These are phyloP conservation scores for Xenus cinereus DNA, from an alignment of 2,113 vertebrate species.

Conservation along the genomic window DNA sequence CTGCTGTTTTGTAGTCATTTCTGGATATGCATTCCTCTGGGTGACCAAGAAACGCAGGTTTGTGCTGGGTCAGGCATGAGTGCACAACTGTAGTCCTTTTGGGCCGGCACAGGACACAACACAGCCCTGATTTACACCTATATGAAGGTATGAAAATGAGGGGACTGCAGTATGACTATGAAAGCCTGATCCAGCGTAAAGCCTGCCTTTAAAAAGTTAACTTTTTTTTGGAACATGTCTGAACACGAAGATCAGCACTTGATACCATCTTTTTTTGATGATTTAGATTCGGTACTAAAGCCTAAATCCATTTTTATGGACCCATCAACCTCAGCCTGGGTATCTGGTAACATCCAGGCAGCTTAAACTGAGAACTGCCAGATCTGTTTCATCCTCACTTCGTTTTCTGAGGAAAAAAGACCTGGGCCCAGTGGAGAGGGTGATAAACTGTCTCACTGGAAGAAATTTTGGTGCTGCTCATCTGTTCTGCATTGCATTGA, in stretches of 20 bases:
- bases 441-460: background rate
- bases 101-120: background rate
- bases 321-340: background rate
- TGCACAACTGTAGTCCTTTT: background rate
- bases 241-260: background rate
- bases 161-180: background rate
- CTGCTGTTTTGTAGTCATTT: background rate
- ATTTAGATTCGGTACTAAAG: background rate
- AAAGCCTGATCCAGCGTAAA: background rate
- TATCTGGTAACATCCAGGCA: background rate
- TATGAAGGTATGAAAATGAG: fast-evolving
- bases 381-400: background rate
- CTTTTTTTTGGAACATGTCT: background rate
- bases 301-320: background rate
- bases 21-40: background rate
- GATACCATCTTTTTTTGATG: background rate
- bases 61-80: background rate
- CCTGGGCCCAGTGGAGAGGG: background rate
- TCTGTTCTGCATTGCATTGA: background rate
- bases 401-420: background rate
- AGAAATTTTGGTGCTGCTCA: background rate
- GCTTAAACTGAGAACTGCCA: background rate
- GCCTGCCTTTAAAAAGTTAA: background rate
- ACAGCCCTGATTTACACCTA: background rate
- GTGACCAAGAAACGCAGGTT: background rate